Base-by-base conservation (phyloP, 2,888 invertebrate species). In the Stenotaenia linearis region DNA sequence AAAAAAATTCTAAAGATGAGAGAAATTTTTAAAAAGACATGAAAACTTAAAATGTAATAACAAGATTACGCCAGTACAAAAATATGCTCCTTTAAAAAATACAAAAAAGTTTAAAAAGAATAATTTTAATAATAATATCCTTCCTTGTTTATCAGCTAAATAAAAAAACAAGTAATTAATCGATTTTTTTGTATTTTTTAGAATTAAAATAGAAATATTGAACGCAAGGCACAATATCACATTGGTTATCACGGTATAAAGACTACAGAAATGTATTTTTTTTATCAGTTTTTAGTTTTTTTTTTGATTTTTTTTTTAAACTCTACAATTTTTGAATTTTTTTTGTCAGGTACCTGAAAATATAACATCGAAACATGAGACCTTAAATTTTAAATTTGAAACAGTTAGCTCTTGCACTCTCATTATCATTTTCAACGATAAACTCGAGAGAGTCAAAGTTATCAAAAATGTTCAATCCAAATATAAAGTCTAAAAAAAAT, bases 181-280 rank as follows among this genome's bases (percentile, higher is more conserved):
- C 18, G 7, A 18, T n/a, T 28, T 28, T 69, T 69, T 28, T 28
- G 7, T 25, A 25, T 9, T 25, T 69, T 69, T 69, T 25, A 28
- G 28, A 69, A 69, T n/a, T 28, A 56, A 69, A 69, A 69, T 12
- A 69, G 28, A 28, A 69, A 69, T 69, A 69, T 69, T 69, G 69
- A 69, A 69, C 69, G 69, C 69, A 69, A 69, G 25, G 69, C 25
- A 69, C 69, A 69, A 69, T 69, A 69, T 69, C 69, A 69, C 69
- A 69, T 69, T 69, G 25, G 28, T 69, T 69, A 69, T 69, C 69
- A 69, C 69, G 12, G 32, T 32, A 32, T 32, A 50, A 40, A 50
- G n/a, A 50, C 50, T 50, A 50, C 50, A 50, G 50, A 50, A 40
- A 40, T 40, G 50, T 15, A n/a, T n/a, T n/a, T 50, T 50, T 40